Conservation (phyloP, 2,888 invertebrate genomes). For the Phragmatobia fuliginosa region DNA sequence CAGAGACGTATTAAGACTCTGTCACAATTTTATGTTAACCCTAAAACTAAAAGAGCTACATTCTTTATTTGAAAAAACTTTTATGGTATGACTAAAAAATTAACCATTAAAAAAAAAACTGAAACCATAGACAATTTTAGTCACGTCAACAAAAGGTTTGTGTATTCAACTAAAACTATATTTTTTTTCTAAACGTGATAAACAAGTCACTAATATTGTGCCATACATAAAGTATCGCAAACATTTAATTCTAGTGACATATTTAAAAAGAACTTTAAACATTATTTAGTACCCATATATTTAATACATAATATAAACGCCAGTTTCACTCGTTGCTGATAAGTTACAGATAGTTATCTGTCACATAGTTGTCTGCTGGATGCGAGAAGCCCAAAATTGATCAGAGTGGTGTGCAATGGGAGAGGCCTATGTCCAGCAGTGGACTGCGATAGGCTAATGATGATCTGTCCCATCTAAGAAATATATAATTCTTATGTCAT, state of each 20-base stretch:
- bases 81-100: background rate
- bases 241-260: slow-evolving; percentile 9
- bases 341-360: too few relatives aligned
- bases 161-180: background rate
- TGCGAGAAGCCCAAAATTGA: too few relatives aligned
- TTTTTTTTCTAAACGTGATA: background rate
- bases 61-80: slow-evolving; percentile 5
- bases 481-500: too few relatives aligned
- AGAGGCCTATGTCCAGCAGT: too few relatives aligned
- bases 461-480: too few relatives aligned
- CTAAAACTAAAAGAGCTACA: slow-evolving; percentile 14
- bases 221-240: slow-evolving; percentile 18
- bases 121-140: background rate
- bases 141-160: background rate
- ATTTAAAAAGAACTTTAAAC: background rate
- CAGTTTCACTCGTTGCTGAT: too few relatives aligned
- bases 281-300: background rate
- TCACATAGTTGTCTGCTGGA: too few relatives aligned
- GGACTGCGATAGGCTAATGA: too few relatives aligned
- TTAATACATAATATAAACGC: background rate
- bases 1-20: background rate
- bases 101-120: background rate
- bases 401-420: too few relatives aligned
- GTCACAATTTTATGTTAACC: slow-evolving; percentile 2
- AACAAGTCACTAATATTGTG: slow-evolving; percentile 17